Percentiles rank a stretch among this genome's conserved stretches.
Evolutionary conservation across 1,140 invertebrate genomes (phyloP).

Genomic region (Zophobas morio): DNA sequence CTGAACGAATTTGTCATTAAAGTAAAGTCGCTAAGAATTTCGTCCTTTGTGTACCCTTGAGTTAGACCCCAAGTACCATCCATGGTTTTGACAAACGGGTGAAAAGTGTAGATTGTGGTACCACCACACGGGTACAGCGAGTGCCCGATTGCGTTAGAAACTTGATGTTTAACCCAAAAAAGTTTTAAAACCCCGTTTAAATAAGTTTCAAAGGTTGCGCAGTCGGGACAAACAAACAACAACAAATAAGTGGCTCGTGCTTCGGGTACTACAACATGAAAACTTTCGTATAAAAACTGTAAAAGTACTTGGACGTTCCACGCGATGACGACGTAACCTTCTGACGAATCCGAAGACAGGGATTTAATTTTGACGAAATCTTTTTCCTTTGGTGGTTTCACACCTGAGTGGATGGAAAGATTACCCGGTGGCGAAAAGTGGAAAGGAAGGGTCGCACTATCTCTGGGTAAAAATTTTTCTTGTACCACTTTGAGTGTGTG

Average conservation of each 20-base stretch:
- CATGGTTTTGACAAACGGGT: background rate
- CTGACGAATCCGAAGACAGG: background rate
- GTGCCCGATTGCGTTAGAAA: background rate
- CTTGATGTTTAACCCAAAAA: background rate
- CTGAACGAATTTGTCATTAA: no score
- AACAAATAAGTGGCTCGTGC: background rate
- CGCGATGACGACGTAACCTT: background rate
- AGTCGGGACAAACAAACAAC: background rate
- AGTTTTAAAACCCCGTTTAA: background rate
- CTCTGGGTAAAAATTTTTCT: background rate
- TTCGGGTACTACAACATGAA: background rate
- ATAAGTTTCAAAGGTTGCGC: background rate
- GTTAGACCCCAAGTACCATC: background rate
- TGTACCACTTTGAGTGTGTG: background rate
- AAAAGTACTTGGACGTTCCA: background rate
- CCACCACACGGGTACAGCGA: background rate
- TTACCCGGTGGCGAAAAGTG: no score
- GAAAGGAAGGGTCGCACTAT: background rate
- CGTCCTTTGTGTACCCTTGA: background rate
- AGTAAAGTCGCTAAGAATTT: background rate
- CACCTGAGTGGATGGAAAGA: background rate
- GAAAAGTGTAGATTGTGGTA: background rate
- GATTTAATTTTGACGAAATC: conserved; percentile 1
- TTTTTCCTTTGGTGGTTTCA: background rate
- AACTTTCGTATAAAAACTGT: background rate